These are phyloP conservation scores for Scomber colias DNA, from an alignment of 2,113 vertebrate species.

Conservation along the genomic window DNA sequence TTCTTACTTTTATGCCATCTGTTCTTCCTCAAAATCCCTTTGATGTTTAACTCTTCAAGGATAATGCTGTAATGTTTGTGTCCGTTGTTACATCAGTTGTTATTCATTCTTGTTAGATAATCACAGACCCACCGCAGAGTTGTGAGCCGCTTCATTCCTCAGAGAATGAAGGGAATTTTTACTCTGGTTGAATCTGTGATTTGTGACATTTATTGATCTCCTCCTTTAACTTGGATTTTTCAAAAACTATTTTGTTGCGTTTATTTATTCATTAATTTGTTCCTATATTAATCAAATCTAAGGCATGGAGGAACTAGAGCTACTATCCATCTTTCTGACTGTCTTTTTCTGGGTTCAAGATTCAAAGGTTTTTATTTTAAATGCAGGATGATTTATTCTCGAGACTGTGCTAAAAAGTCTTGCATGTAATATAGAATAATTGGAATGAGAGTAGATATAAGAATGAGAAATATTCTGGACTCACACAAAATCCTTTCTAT, in stretches of 20 bases:
- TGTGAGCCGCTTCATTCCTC: constrained; percentile 11
- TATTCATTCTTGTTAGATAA: neutral
- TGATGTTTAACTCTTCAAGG: neutral
- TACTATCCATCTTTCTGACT: neutral
- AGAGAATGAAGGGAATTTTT: neutral
- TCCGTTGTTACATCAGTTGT: neutral
- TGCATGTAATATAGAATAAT: neutral
- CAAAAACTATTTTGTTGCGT: neutral
- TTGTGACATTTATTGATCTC: constrained; percentile 22
- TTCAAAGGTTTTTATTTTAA: too few relatives aligned
- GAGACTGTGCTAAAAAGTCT: too few relatives aligned
- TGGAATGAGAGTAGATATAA: neutral
- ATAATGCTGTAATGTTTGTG: neutral
- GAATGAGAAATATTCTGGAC: neutral
- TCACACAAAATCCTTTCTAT: neutral
- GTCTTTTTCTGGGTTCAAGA: too few relatives aligned
- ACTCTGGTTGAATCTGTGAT: too few relatives aligned
- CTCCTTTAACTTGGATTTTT: too few relatives aligned
- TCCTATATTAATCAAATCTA: neutral
- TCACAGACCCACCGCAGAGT: neutral
- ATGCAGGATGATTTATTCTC: too few relatives aligned
- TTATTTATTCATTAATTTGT: constrained; percentile 15
- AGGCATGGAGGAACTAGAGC: neutral
- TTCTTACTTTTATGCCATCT: neutral
- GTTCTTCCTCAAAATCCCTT: neutral